These are phyloP conservation scores for Agrenia bidenticulata DNA, from an alignment of 2,888 invertebrate genomes.

Conservation along the genomic window DNA sequence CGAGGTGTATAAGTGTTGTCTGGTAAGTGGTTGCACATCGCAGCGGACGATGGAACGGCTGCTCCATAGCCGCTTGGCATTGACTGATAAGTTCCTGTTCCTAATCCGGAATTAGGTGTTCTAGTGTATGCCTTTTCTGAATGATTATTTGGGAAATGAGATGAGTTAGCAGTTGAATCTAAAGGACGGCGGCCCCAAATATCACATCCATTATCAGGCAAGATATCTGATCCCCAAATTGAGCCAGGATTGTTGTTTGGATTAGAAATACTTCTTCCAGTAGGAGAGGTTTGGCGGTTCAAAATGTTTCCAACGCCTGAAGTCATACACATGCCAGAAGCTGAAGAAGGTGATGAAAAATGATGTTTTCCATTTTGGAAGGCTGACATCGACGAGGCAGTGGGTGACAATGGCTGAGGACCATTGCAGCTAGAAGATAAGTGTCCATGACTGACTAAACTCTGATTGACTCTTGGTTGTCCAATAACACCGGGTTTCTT, in stretches of 20 bases:
- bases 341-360: slow-evolving; percentile 11
- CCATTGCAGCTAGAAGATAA: not conserved
- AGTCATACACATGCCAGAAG: slow-evolving; percentile 8
- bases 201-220: slow-evolving; percentile 50
- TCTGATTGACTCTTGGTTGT: slow-evolving; percentile 35
- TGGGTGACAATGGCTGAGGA: not conserved
- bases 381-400: not conserved
- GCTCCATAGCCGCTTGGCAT: not conserved
- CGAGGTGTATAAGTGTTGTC: not conserved
- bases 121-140: not conserved
- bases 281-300: slow-evolving; percentile 25
- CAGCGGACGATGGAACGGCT: not conserved
- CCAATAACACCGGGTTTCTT: slow-evolving; percentile 48
- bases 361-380: slow-evolving; percentile 19
- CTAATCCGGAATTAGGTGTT: slow-evolving; percentile 1
- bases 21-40: not conserved
- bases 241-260: slow-evolving; percentile 11
- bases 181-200: slow-evolving; percentile 41
- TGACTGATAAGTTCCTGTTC: not conserved
- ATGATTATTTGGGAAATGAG: slow-evolving; percentile 9
- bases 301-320: not conserved
- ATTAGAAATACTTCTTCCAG: not conserved
- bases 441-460: not conserved
- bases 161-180: slow-evolving; percentile 30
- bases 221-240: slow-evolving; percentile 41